Conservation (phyloP, 2,113 vertebrate species). For the Ursus arctos region DNA sequence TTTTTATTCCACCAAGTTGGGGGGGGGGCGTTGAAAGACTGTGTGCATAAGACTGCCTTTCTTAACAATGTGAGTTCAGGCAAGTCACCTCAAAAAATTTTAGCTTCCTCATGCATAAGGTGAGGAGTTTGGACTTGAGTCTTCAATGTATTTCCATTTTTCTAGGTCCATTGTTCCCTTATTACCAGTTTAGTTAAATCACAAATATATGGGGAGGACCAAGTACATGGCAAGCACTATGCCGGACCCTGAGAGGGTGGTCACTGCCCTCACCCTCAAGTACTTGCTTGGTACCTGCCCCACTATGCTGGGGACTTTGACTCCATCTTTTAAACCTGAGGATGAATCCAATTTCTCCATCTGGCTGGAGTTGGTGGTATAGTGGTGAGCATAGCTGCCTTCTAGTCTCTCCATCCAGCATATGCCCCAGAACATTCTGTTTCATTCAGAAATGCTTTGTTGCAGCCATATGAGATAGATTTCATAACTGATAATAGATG, state of each 20-base stretch:
- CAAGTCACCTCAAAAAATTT: background rate
- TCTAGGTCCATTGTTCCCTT: background rate
- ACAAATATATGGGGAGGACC: too few species aligned
- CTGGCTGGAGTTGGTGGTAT: slow-evolving; percentile 86
- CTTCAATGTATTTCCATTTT: background rate
- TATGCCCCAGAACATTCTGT: background rate
- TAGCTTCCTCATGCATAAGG: background rate
- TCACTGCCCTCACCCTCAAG: background rate
- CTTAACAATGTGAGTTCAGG: background rate
- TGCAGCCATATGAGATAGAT: background rate
- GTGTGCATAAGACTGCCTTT: background rate
- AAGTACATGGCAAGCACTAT: fast-evolving
- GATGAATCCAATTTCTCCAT: background rate
- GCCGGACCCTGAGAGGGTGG: background rate
- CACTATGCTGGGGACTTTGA: background rate
- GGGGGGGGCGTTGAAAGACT: background rate
- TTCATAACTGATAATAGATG: background rate
- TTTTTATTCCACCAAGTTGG: background rate
- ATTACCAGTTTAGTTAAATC: background rate
- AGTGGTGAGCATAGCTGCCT: slow-evolving; percentile 91
- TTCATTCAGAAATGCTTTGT: background rate
- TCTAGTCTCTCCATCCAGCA: slow-evolving; percentile 1
- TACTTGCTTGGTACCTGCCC: background rate
- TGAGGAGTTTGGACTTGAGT: background rate
- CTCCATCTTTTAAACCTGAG: background rate